Base-by-base conservation (phyloP, 2,888 invertebrate genomes). In the Minunthozetes semirufus region DNA sequence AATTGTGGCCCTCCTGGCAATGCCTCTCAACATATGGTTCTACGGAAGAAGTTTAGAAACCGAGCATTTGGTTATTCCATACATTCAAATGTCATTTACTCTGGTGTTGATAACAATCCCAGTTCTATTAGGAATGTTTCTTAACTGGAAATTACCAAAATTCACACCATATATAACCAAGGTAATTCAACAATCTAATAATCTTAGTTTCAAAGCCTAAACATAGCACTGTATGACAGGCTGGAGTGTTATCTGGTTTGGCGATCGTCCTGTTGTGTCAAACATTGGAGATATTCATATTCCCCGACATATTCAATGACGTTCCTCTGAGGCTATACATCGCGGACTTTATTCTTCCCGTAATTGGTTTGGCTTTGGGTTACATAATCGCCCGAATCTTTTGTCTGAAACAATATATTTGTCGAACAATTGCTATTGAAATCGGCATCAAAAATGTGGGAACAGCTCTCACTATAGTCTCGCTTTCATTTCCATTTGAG, bases 381-480 rank as follows among this genome's bases (percentile, higher is more conserved):
- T 81, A 79, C 66, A 63, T 79, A 13, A 77, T 80, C 8, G 80
- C 81, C 8, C 76, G 77, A 19, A 66, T 81, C 15, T 80, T 79
- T 74, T 72, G 80, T 15, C 78, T 80, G 77, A 77, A 79, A 27
- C 72, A 76, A 3, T 73, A 72, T 1, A 78, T 76, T 19, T 72
- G 81, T n/a, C 77, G 80, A 72, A 82, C 82, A 4, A 79, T 82
- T 42, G 81, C 80, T 72, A 78, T 82, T 53, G 82, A 82, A 76
- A 81, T 81, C 3, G 81, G 81, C 38, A 80, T 81, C 33, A 82
- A 82, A 73, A 82, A 82, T 75, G 80, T 81, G 33, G 81, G 81
- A 0, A 78, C 81, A 25, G 81, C 82, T 27, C 79, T 82, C 77
- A 81, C 82, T 11, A 78, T 82, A 68, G 78, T 81, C 15, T 79